phyloP scores from a whole-genome alignment of 2,888 invertebrate species.

The Calliopum simillimum region DNA sequence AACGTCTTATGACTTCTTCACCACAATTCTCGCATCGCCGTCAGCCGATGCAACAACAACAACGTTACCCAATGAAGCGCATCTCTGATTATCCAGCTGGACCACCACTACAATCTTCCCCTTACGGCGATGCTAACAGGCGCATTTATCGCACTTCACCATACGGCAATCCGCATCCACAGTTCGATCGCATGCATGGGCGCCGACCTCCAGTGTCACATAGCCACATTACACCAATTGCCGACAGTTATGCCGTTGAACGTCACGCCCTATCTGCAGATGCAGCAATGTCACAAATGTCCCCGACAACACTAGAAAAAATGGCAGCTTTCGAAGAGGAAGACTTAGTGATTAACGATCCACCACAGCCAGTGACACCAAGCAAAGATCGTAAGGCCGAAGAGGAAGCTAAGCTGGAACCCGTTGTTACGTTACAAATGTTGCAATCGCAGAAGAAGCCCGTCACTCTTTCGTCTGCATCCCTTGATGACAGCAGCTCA shows the following conservation, averaged over 20 bases:
- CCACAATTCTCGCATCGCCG: constrained; percentile 64
- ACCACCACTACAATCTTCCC: constrained; percentile 50
- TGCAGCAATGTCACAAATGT: constrained; percentile 45
- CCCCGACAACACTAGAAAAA: constrained; percentile 48
- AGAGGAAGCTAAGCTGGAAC: constrained; percentile 65
- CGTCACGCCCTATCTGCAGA: constrained; percentile 49
- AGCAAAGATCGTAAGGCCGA: constrained; percentile 54
- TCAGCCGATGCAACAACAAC: constrained; percentile 44
- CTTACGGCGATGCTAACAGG: constrained; percentile 56
- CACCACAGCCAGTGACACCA: constrained; percentile 66
- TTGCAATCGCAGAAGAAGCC: constrained; percentile 71
- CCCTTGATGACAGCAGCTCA: constrained; percentile 59
- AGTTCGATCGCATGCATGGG: constrained; percentile 54
- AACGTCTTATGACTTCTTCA: constrained; percentile 52
- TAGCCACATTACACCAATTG: constrained; percentile 44
- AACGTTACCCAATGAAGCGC: constrained; percentile 60
- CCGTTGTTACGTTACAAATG: constrained; percentile 78
- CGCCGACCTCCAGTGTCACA: constrained; percentile 54
- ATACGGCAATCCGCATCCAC: constrained; percentile 46
- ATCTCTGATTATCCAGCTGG: constrained; percentile 55
- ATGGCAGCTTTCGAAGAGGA: constrained; percentile 63
- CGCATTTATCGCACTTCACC: constrained; percentile 63
- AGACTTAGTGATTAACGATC: constrained; percentile 66
- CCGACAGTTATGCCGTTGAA: constrained; percentile 56
- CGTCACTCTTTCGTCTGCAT: constrained; percentile 53